phyloP scores from a whole-genome alignment of 2,113 vertebrate genomes.

The Naja naja region DNA sequence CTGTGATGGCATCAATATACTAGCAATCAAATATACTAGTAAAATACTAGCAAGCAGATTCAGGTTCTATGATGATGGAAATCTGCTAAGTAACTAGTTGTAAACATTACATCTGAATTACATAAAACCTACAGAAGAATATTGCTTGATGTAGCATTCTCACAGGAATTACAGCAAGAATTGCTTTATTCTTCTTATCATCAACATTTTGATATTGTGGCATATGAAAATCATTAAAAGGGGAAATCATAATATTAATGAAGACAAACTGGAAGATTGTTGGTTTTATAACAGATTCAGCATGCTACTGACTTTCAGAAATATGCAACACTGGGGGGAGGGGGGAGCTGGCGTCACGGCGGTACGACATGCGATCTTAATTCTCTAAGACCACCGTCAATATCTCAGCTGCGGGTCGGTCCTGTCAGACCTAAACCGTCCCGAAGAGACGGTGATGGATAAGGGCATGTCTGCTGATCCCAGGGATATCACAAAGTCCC shows the following conservation, averaged over 20 bases:
- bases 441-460: too few relatives aligned
- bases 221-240: background rate
- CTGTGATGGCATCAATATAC: too few relatives aligned
- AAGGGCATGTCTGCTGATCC: too few relatives aligned
- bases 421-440: too few relatives aligned
- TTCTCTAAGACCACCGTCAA: too few relatives aligned
- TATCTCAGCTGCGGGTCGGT: too few relatives aligned
- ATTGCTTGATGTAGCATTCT: background rate
- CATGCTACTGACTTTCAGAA: background rate
- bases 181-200: background rate
- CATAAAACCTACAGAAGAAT: background rate
- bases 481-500: too few relatives aligned
- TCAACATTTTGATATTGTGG: background rate
- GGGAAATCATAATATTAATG: background rate
- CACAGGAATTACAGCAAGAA: background rate
- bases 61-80: background rate
- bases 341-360: too few relatives aligned
- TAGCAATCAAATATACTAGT: background rate
- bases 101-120: background rate
- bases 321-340: background rate
- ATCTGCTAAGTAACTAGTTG: background rate
- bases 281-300: background rate
- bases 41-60: background rate
- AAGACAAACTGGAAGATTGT: background rate
- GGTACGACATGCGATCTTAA: too few relatives aligned